Evolutionary conservation across 2,797 vertebrate species (phyloP).

Genomic region (Orientallactaga sibirica): DNA sequence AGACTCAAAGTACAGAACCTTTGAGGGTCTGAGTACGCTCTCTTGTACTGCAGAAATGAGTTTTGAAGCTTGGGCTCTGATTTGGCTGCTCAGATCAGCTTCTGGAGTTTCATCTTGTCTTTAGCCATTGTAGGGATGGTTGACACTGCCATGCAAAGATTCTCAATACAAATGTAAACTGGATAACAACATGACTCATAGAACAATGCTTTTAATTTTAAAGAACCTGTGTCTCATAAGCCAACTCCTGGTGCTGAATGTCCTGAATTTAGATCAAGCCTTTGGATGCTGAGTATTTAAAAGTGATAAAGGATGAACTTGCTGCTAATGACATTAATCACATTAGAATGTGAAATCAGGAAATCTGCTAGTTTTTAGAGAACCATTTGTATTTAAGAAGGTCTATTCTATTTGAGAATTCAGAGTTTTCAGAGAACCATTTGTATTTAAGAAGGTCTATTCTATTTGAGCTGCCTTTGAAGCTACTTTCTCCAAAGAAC

Average conservation of each 20-base stretch:
- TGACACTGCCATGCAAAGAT: neutral
- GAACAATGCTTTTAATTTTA: conserved; percentile 9
- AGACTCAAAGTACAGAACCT: neutral
- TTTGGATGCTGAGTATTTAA: neutral
- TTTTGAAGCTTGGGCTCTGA: neutral
- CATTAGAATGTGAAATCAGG: neutral
- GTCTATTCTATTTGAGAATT: neutral
- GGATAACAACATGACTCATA: neutral
- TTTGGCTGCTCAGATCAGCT: neutral
- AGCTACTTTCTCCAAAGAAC: conserved; percentile 48
- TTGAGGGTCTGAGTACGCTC: neutral
- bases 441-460: neutral
- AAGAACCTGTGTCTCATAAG: neutral
- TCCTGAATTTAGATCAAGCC: neutral
- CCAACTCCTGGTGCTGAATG: neutral
- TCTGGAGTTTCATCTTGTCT: conserved; percentile 1
- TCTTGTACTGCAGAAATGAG: neutral
- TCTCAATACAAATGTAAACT: conserved; percentile 9
- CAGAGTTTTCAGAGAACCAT: conserved; percentile 23
- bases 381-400: neutral
- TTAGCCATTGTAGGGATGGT: neutral
- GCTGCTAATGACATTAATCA: neutral
- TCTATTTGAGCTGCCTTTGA: conserved; percentile 1
- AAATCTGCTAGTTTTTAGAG: conserved; percentile 1
- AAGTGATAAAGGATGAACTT: neutral